Percentiles rank a stretch among this genome's conserved stretches.
Evolutionary conservation across 2,113 vertebrate species (phyloP).

Genomic region (Hippocampus abdominalis): DNA sequence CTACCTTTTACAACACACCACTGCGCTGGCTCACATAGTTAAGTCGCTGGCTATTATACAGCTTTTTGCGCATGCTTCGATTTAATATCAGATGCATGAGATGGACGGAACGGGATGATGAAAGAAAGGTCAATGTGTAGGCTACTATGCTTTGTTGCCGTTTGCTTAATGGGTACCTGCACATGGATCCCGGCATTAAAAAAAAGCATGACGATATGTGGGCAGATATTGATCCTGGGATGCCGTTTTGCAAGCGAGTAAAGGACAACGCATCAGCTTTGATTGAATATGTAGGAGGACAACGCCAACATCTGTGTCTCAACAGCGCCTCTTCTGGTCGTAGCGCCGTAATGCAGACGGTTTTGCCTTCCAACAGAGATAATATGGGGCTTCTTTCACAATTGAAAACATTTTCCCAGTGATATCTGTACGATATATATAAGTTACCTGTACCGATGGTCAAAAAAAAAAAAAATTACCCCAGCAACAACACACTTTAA

Average conservation of each 20-base stretch:
- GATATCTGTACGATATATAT: neutral
- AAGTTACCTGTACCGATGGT: too few species aligned
- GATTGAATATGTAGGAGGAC: constrained; percentile 46
- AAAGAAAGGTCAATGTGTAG: constrained; percentile 17
- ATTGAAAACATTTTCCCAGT: neutral
- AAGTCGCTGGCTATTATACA: constrained; percentile 23
- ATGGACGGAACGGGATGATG: constrained; percentile 5
- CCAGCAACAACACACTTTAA: neutral
- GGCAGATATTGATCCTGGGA: constrained; percentile 49
- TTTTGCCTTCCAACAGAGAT: neutral
- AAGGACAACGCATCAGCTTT: constrained; percentile 52
- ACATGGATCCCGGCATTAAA: constrained; percentile 2
- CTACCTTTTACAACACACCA: neutral
- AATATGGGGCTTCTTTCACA: neutral
- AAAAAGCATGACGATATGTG: constrained; percentile 20
- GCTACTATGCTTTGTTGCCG: neutral
- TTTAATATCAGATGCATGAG: constrained; percentile 29
- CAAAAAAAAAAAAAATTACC: neutral
- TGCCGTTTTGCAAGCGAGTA: constrained; percentile 50
- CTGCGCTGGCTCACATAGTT: constrained; percentile 21
- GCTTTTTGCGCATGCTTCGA: constrained; percentile 24
- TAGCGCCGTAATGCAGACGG: neutral
- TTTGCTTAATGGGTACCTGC: constrained; percentile 34
- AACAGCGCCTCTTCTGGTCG: constrained; percentile 1
- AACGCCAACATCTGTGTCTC: constrained; percentile 28